Percentiles rank a stretch among this genome's conserved stretches.
Evolutionary conservation across 2,888 invertebrate species (phyloP).

Genomic region (Zygaena filipendulae): DNA sequence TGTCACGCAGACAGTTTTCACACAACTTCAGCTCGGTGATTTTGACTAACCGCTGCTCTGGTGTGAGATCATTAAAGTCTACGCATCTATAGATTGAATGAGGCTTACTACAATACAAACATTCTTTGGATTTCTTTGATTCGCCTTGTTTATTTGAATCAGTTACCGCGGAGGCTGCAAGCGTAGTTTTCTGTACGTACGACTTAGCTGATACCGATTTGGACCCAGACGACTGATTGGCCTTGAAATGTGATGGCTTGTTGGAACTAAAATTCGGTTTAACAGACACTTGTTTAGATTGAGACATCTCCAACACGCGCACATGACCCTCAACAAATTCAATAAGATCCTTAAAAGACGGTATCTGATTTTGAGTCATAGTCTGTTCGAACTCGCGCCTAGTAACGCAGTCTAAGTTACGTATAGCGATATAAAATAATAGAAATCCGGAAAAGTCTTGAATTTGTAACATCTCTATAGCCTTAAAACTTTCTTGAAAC

Average conservation of each 20-base stretch:
- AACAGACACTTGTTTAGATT: too few relatives aligned
- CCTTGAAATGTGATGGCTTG: too few relatives aligned
- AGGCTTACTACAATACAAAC: neutral
- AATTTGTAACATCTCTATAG: slow-evolving; percentile 1
- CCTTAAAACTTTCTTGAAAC: too few relatives aligned
- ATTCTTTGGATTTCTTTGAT: neutral
- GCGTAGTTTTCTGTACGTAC: too few relatives aligned
- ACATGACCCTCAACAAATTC: neutral
- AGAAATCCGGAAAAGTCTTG: neutral
- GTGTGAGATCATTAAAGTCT: neutral
- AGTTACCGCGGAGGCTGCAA: too few relatives aligned
- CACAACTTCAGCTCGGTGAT: neutral
- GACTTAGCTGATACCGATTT: too few relatives aligned
- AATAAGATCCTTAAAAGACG: neutral
- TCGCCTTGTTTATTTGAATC: neutral
- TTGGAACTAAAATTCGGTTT: neutral
- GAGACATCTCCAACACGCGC: neutral
- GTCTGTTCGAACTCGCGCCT: neutral
- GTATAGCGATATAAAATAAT: slow-evolving; percentile 2
- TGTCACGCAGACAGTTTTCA: neutral
- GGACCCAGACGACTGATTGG: too few relatives aligned
- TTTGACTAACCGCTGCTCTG: neutral
- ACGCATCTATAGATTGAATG: slow-evolving; percentile 2
- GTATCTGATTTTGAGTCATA: neutral
- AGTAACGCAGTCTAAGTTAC: slow-evolving; percentile 1